Base-by-base conservation (phyloP, 2,113 vertebrate genomes). In the Crypturellus undulatus region DNA sequence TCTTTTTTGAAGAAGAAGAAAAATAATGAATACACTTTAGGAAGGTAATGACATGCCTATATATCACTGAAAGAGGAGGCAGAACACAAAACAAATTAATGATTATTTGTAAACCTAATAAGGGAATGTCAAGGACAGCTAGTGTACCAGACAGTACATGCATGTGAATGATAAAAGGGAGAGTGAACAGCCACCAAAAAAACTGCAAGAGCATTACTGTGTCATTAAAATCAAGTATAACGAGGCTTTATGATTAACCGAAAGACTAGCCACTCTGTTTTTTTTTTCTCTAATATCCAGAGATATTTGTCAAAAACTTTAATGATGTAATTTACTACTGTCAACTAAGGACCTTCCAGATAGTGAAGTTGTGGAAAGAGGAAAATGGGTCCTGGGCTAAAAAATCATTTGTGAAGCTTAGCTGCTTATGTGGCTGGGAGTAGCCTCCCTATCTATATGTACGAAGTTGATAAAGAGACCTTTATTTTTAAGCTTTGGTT, bases 31-130 rank as follows among this genome's bases (percentile, higher is more conserved):
- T 95, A 85, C 24, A 30, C 92, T 96, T 91, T 83, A 79, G 94
- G 80, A 96, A 94, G 64, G 85, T 92, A 95, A 92, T 93, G 94
- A 17, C 96, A 92, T 92, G 90, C 79, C 96, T 96, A 96, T 97
- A 93, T 87, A 96, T 96, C 93, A 96, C 81, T 82, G 91, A 94
- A 97, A 96, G 80, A 92, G 92, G 95, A 94, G 90, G 88, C 93
- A 96, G 95, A 92, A 79, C 96, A 93, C 87, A 77, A 59, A 92
- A 89, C 84, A 96, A 96, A 97, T 96, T 96, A 96, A 96, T 95
- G 96, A 96, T 94, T 96, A 96, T 96, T 96, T 96, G 93, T 96
- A 96, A 97, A 96, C 63, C 88, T 95, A 94, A 95, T 93, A 96
- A 93, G 81, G 85, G 89, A 94, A 93, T 90, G 89, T 89, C 96